These are phyloP conservation scores for Marmota flaviventris DNA, from an alignment of 2,113 vertebrate species.

Conservation along the genomic window DNA sequence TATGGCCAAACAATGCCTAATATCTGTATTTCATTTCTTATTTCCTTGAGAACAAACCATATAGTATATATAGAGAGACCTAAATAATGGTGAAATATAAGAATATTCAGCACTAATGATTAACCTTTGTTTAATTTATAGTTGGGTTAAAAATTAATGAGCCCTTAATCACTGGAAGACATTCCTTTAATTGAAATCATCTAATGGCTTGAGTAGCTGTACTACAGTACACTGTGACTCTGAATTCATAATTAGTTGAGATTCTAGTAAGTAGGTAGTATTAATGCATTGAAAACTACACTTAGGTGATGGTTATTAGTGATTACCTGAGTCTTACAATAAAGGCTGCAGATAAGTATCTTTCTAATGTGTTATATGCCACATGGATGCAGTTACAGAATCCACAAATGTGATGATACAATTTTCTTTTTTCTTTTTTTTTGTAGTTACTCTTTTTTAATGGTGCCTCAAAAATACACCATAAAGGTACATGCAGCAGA, in stretches of 20 bases:
- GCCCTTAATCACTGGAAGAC: conserved; percentile 50
- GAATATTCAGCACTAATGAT: conserved; percentile 58
- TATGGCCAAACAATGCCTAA: not conserved
- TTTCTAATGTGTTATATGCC: not conserved
- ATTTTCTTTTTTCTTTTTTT: no score
- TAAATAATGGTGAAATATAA: not conserved
- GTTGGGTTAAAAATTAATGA: conserved; percentile 72
- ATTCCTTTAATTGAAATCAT: conserved; percentile 79
- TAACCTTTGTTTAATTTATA: conserved; percentile 34
- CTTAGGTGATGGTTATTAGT: conserved; percentile 23
- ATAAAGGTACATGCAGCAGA: not conserved
- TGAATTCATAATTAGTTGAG: conserved; percentile 73
- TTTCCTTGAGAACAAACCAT: conserved; percentile 6
- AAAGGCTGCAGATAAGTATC: not conserved
- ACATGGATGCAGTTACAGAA: not conserved
- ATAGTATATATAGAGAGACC: not conserved
- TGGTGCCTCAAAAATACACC: not conserved
- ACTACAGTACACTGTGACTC: not conserved
- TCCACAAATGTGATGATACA: not conserved
- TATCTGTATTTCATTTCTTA: not conserved
- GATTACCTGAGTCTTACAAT: not conserved
- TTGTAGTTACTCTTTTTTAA: not conserved
- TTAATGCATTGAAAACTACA: not conserved
- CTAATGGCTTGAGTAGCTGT: conserved; percentile 44
- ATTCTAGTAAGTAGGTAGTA: conserved; percentile 16